Conservation (phyloP, 1,140 invertebrate species). For the Drosophila navojoa region DNA sequence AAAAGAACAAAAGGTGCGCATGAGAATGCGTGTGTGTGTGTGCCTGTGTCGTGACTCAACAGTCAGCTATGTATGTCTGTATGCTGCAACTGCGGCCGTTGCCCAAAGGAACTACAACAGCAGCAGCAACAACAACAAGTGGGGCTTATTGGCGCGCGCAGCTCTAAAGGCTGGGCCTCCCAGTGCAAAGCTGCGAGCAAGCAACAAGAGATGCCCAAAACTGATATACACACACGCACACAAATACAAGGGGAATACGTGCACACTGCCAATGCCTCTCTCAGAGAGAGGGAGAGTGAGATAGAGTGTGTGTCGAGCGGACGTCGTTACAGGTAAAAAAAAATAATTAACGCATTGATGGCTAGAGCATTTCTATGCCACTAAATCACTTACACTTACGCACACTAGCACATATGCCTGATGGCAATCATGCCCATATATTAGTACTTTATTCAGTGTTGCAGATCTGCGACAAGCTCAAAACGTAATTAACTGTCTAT, state of each 20-base stretch:
- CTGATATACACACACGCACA: constrained; percentile 17
- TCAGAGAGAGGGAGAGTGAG: constrained; percentile 1
- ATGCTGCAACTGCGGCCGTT: constrained; percentile 44
- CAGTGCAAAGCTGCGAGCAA: constrained; percentile 3
- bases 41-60: constrained; percentile 13
- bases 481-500: constrained; percentile 5
- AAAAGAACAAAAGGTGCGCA: constrained; percentile 69
- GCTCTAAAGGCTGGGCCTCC: constrained; percentile 31
- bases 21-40: constrained; percentile 20
- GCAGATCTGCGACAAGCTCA: constrained; percentile 11
- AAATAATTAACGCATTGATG: constrained; percentile 54
- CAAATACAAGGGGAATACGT: too few relatives aligned
- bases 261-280: not conserved
- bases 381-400: constrained; percentile 14
- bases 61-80: constrained; percentile 2
- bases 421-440: not conserved
- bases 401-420: not conserved
- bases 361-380: constrained; percentile 25
- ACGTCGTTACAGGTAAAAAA: constrained; percentile 53
- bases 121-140: constrained; percentile 19
- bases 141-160: constrained; percentile 43
- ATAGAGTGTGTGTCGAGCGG: constrained; percentile 3
- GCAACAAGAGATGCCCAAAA: constrained; percentile 34
- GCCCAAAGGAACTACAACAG: constrained; percentile 31
- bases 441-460: constrained; percentile 21